Conservation (phyloP, 2,888 invertebrate genomes). For the Teinopalpus imperialis region DNA sequence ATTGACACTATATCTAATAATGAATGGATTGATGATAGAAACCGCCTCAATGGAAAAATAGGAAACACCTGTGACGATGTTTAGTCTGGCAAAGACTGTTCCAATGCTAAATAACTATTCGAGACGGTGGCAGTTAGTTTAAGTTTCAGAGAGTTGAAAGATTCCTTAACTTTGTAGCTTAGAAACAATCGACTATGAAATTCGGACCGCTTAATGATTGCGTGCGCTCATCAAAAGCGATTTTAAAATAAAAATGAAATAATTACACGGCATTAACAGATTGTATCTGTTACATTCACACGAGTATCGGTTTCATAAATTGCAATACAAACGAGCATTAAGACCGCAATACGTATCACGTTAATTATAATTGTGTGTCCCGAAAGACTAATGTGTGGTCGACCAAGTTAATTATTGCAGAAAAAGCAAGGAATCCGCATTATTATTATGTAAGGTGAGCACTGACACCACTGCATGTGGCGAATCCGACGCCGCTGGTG, state of each 20-base stretch:
- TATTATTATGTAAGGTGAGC: conserved; percentile 33
- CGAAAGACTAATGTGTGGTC: conserved; percentile 28
- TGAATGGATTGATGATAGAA: too few relatives aligned
- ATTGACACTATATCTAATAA: too few relatives aligned
- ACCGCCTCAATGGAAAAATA: too few relatives aligned
- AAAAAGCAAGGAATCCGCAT: conserved; percentile 36
- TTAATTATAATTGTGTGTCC: conserved; percentile 30
- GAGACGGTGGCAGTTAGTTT: too few relatives aligned
- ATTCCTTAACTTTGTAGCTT: too few relatives aligned
- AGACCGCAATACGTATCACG: conserved; percentile 10
- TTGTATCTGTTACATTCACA: conserved; percentile 24
- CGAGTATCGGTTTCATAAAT: conserved; percentile 22
- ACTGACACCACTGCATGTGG: conserved; percentile 42
- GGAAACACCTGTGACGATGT: too few relatives aligned
- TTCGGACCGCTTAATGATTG: conserved; percentile 9
- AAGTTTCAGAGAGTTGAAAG: too few relatives aligned
- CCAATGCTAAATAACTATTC: too few relatives aligned
- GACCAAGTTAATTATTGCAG: conserved; percentile 32
- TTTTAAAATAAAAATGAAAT: conserved; percentile 23
- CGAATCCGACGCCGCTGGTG: conserved; percentile 54
- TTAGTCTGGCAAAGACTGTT: too few relatives aligned
- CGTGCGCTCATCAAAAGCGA: conserved; percentile 14
- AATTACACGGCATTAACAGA: conserved; percentile 19
- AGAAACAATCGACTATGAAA: too few relatives aligned
- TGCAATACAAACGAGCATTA: conserved; percentile 21